phyloP scores from a whole-genome alignment of 1,140 invertebrate genomes.

The Lasioglossum albipes region DNA sequence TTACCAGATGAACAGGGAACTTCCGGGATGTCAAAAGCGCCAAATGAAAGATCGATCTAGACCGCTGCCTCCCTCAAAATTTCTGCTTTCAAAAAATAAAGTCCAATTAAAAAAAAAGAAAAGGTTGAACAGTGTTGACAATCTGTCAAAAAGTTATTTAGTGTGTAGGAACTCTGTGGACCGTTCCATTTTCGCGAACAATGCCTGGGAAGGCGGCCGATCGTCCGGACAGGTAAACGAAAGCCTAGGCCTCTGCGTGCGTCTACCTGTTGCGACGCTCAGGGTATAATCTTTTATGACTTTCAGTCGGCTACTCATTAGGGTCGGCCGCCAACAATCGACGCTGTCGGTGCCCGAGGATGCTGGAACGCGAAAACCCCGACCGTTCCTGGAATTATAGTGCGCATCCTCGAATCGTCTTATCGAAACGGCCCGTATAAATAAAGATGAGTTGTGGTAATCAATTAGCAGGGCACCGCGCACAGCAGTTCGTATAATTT shows the following conservation, averaged over 20 bases:
- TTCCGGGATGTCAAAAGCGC: too few species aligned
- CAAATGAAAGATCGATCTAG: too few species aligned
- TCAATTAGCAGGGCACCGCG: slow-evolving; percentile 35
- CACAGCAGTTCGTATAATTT: slow-evolving; percentile 5
- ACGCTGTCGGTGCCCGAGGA: background rate
- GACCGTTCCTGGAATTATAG: slow-evolving; percentile 12
- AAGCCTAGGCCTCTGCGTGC: slow-evolving; percentile 18
- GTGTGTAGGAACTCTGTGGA: too few species aligned
- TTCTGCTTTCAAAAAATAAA: too few species aligned
- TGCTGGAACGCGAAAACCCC: slow-evolving; percentile 4
- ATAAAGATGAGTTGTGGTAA: slow-evolving; percentile 45
- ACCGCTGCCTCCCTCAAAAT: too few species aligned
- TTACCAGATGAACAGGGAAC: too few species aligned
- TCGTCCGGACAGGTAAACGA: slow-evolving; percentile 29
- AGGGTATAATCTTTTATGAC: slow-evolving; percentile 68
- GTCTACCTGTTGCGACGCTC: slow-evolving; percentile 50
- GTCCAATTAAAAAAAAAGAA: too few species aligned
- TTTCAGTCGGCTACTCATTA: slow-evolving; percentile 64
- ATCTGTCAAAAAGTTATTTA: background rate
- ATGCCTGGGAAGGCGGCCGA: too few species aligned
- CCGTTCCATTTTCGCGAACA: too few species aligned
- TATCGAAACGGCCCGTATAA: slow-evolving; percentile 31
- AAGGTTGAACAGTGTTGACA: background rate
- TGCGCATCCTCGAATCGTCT: slow-evolving; percentile 15
- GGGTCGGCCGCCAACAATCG: slow-evolving; percentile 25